phyloP scores from a whole-genome alignment of 2,797 vertebrate species.

The Tangara arthus region DNA sequence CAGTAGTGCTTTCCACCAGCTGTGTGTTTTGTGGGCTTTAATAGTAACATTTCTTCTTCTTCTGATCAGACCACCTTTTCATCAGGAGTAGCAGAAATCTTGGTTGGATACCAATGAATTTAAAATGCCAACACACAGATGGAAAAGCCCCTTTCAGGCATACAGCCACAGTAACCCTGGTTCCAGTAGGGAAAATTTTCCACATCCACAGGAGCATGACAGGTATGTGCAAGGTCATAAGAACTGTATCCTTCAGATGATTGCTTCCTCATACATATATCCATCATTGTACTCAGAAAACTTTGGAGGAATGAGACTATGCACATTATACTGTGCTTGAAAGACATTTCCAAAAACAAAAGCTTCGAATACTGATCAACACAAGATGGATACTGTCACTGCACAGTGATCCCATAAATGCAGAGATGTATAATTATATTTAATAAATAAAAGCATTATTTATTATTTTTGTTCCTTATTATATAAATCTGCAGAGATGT shows the following conservation, averaged over 20 bases:
- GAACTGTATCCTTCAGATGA: neutral
- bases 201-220: neutral
- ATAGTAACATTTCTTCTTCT: neutral
- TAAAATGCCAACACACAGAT: neutral
- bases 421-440: neutral
- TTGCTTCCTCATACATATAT: neutral
- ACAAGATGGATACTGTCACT: neutral
- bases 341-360: neutral
- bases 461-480: neutral
- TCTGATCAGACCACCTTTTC: neutral
- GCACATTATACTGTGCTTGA: neutral
- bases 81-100: neutral
- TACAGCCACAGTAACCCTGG: neutral
- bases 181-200: neutral
- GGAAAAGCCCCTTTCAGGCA: neutral
- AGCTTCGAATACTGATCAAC: neutral
- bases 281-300: neutral
- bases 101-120: neutral
- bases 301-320: neutral
- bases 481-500: neutral
- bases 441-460: neutral
- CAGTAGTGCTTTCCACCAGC: neutral
- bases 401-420: neutral
- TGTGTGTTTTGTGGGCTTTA: accelerated
- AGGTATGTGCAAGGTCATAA: neutral